Evolutionary conservation across 2,113 vertebrate species (phyloP).

Genomic region (Phocoena sinus): DNA sequence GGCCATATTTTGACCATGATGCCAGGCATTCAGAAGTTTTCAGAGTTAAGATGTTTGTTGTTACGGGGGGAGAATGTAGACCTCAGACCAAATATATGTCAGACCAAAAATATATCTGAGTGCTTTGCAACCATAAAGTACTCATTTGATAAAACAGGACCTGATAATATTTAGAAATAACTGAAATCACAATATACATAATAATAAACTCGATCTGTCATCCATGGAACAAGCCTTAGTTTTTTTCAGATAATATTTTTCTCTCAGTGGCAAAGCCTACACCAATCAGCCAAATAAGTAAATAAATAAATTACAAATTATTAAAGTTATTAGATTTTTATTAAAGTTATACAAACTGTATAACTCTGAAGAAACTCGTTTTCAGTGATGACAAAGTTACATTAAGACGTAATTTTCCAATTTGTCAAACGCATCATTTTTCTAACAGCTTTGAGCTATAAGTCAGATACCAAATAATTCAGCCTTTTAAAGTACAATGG

Average conservation of each 20-base stretch:
- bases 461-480: not conserved
- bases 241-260: not conserved
- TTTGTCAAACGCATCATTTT: not conserved
- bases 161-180: constrained; percentile 16
- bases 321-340: not conserved
- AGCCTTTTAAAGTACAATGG: not conserved
- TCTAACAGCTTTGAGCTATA: not conserved
- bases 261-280: not conserved
- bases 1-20: not conserved
- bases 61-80: not conserved
- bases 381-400: not conserved
- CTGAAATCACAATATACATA: not conserved
- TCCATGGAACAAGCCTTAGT: not conserved
- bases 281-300: not conserved
- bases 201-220: not conserved
- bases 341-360: not conserved
- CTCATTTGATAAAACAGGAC: not conserved
- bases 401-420: not conserved
- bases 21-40: not conserved
- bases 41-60: not conserved
- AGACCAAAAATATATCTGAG: not conserved
- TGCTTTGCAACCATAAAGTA: not conserved
- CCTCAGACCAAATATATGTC: not conserved
- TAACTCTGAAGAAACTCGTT: not conserved
- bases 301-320: not conserved